phyloP scores from a whole-genome alignment of 2,797 vertebrate species.

The Gymnothorax javanicus region DNA sequence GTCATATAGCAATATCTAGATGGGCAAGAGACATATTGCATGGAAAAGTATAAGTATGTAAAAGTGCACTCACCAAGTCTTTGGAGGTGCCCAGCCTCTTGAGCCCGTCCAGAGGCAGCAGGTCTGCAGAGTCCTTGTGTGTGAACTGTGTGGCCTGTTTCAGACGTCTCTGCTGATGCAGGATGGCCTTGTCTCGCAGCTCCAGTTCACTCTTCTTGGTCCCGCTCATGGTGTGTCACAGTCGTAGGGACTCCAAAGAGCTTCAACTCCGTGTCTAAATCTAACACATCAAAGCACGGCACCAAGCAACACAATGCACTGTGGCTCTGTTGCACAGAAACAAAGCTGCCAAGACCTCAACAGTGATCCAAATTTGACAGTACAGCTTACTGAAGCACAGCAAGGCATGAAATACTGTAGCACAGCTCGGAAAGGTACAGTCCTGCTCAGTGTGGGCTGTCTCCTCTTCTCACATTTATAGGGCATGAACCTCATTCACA shows the following conservation, averaged over 20 bases:
- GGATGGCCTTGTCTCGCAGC: conserved; percentile 83
- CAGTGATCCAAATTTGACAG: not conserved
- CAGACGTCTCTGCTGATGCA: conserved; percentile 89
- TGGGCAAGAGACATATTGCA: not conserved
- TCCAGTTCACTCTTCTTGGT: conserved; percentile 77
- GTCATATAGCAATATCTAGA: not conserved
- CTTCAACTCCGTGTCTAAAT: not conserved
- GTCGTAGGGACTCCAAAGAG: not conserved
- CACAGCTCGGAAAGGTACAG: not conserved
- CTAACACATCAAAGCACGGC: not conserved
- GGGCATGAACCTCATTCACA: not conserved
- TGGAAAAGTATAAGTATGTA: not conserved
- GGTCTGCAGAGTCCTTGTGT: conserved; percentile 96
- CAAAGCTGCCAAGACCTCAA: not conserved
- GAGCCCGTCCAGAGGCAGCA: conserved; percentile 92
- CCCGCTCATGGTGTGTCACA: conserved; percentile 69
- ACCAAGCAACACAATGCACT: not conserved
- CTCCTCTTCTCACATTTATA: not conserved
- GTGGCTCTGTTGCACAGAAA: not conserved
- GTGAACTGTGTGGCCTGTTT: conserved; percentile 93
- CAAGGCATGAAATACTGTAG: not conserved
- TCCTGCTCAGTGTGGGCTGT: conserved; percentile 25
- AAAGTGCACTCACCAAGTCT: conserved; percentile 85
- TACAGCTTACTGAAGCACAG: conserved; percentile 1
- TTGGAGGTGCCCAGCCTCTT: conserved; percentile 92